Evolutionary conservation across 2,888 invertebrate genomes (phyloP).

Genomic region (Alsophila aescularia): DNA sequence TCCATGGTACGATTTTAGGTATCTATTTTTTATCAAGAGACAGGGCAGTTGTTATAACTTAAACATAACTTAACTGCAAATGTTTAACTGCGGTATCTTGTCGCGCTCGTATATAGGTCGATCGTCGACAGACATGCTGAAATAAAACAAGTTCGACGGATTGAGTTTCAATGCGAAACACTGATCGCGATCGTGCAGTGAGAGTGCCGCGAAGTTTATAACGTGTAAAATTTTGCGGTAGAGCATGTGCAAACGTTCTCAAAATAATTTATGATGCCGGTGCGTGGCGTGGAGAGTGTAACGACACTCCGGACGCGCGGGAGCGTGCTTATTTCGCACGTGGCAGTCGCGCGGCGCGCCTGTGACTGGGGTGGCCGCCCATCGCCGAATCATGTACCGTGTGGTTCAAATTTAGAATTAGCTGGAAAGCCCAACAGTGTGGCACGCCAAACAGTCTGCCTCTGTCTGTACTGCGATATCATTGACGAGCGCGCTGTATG

Average conservation of each 20-base stretch:
- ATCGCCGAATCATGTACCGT: constrained; percentile 46
- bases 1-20: constrained; percentile 34
- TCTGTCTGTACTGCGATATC: constrained; percentile 35
- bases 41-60: constrained; percentile 35
- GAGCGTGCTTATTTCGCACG: constrained; percentile 43
- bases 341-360: constrained; percentile 6
- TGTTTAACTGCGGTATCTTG: constrained; percentile 49
- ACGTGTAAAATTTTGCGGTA: constrained; percentile 48
- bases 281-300: constrained; percentile 41
- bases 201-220: constrained; percentile 50
- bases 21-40: constrained; percentile 33
- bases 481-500: constrained; percentile 27
- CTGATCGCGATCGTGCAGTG: too few relatives aligned
- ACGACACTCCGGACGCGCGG: constrained; percentile 40
- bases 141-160: constrained; percentile 31
- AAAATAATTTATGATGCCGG: constrained; percentile 62
- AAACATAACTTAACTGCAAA: constrained; percentile 33
- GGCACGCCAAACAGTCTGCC: constrained; percentile 66
- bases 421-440: constrained; percentile 47
- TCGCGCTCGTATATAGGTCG: constrained; percentile 49
- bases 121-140: constrained; percentile 45
- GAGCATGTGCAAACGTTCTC: constrained; percentile 61
- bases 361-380: constrained; percentile 26
- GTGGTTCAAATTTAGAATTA: constrained; percentile 60
- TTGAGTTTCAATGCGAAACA: constrained; percentile 40